Base-by-base conservation (phyloP, 2,113 vertebrate species). In the Mungos mungo region DNA sequence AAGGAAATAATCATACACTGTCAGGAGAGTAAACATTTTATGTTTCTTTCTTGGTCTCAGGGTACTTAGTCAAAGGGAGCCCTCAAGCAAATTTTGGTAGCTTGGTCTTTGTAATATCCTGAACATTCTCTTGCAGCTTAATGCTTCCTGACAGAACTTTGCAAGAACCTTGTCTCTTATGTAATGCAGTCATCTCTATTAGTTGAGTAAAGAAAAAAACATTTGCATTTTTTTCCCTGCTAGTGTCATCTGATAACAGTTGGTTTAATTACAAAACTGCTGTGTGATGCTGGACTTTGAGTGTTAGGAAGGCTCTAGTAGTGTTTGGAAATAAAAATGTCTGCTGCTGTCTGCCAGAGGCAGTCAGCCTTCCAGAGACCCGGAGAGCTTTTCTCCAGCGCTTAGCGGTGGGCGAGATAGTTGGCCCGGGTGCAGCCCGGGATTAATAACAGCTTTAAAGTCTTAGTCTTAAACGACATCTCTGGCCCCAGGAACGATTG, bases 401-500 rank as follows among this genome's bases (percentile, higher is more conserved):
- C 38, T 84, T 84, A 88, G 52, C 33, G 60, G 66, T 69, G 77
- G 90, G 66, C 23, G 68, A 82, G 77, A 31, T 68, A 60, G 27
- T 69, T 80, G 71, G 72, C 35, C 92, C 52, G 41, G 60, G 57
- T 65, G 65, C 52, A 79, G 52, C n/a, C 29, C 25, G 63, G 18
- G 94, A 69, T 95, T 85, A 88, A 52, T 72, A 96, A 54, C 69
- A 91, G 66, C 85, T 89, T 76, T 63, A 79, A 90, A 80, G 86
- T 96, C 93, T 94, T 94, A 76, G 86, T 94, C 95, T 91, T 92
- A 88, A 89, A 93, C 88, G 76, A 7, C 84, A 97, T 97, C 74
- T 96, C 21, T 41, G 38, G 47, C 45, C 77, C 77, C 90, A 96
- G 96, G 95, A 96, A 92, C 97, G 91, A 98, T 87, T 92, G 69